Evolutionary conservation across 1,140 invertebrate species (phyloP).

Genomic region (Drosophila bocqueti): DNA sequence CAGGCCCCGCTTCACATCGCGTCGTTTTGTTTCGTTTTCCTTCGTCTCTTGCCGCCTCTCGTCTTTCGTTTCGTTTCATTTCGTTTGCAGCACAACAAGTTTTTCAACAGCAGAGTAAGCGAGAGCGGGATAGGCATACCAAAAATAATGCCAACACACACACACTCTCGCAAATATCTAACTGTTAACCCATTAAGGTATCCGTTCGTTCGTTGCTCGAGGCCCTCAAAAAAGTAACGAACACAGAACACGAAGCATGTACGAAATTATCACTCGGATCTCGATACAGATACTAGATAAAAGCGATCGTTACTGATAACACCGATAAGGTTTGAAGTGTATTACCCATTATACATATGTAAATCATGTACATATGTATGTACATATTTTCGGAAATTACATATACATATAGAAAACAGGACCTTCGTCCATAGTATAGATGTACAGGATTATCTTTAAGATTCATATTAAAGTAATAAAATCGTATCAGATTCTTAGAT

Average conservation of each 20-base stretch:
- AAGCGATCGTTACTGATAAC: conserved; percentile 21
- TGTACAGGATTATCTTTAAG: not conserved
- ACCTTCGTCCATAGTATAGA: not conserved
- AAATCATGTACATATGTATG: not conserved
- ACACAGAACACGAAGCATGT: conserved; percentile 12
- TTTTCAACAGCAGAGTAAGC: conserved; percentile 58
- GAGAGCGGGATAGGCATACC: conserved; percentile 22
- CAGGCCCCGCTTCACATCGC: conserved; percentile 71
- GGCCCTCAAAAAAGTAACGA: conserved; percentile 5
- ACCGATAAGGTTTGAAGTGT: conserved; percentile 9
- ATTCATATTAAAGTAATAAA: not conserved
- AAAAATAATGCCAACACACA: conserved; percentile 44
- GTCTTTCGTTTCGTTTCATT: conserved; percentile 39
- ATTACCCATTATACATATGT: not conserved
- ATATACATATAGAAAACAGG: not conserved
- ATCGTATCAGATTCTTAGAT: too few species aligned
- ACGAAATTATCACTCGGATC: conserved; percentile 22
- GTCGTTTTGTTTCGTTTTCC: conserved; percentile 43
- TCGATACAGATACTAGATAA: conserved; percentile 30
- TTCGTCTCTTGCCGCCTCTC: conserved; percentile 15
- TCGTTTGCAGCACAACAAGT: conserved; percentile 75
- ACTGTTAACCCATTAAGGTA: conserved; percentile 58
- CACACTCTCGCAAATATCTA: conserved; percentile 38
- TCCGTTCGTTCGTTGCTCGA: not conserved
- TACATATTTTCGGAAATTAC: not conserved